Conservation (phyloP, 2,888 invertebrate species). For the Athrips mouffetella region DNA sequence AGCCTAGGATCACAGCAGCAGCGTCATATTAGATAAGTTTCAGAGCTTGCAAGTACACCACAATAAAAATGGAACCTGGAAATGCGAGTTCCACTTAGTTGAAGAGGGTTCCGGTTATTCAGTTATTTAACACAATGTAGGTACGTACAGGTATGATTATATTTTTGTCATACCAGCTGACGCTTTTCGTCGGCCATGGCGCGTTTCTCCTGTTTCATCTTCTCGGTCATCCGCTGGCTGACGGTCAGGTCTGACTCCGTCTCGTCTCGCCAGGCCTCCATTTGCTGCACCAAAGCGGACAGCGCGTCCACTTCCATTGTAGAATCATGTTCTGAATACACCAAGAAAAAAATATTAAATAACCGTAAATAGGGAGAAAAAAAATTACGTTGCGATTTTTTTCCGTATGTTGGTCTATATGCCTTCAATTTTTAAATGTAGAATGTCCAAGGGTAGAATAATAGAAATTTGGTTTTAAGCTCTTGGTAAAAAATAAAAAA, state of each 20-base stretch:
- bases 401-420: too few species aligned
- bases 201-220: conserved; percentile 77
- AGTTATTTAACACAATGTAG: background rate
- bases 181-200: conserved; percentile 77
- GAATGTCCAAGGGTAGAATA: too few species aligned
- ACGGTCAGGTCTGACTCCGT: conserved; percentile 80
- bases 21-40: too few species aligned
- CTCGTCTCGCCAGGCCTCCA: conserved; percentile 81
- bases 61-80: too few species aligned
- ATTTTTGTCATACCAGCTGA: conserved; percentile 57
- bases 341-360: background rate
- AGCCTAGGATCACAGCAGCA: too few species aligned
- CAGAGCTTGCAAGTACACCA: too few species aligned
- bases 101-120: too few species aligned
- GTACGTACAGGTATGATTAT: background rate
- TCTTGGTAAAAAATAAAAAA: too few species aligned
- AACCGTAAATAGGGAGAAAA: conserved; percentile 2
- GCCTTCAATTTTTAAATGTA: too few species aligned
- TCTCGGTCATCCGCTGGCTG: conserved; percentile 82
- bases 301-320: conserved; percentile 79
- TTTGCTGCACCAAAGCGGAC: conserved; percentile 74
- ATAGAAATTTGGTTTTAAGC: background rate
- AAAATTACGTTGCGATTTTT: background rate
- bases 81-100: too few species aligned
- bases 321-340: conserved; percentile 68